A percentile compares a stretch with the other conserved stretches of the same genome.
These are phyloP conservation scores for Camponotus floridanus DNA, from an alignment of 1,140 invertebrate species.

Conservation along the genomic window DNA sequence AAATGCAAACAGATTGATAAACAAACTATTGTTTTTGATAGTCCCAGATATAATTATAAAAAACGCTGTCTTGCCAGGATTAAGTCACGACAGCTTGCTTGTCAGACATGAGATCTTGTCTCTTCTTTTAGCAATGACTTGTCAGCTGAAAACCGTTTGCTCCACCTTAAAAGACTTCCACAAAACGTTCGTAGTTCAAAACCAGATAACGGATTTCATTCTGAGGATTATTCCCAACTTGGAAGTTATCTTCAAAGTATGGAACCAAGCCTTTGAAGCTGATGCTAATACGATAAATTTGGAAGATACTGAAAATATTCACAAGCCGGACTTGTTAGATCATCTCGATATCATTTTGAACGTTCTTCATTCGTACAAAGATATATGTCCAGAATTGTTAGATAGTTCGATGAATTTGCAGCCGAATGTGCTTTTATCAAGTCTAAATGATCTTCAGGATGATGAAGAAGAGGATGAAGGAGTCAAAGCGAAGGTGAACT, in stretches of 20 bases:
- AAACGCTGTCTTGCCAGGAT: conserved; percentile 73
- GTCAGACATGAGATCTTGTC: conserved; percentile 78
- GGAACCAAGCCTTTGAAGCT: conserved; percentile 82
- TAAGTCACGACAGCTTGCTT: conserved; percentile 74
- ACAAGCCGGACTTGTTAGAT: conserved; percentile 76
- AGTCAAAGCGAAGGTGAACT: conserved; percentile 77
- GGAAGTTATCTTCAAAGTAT: conserved; percentile 84
- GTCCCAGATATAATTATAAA: conserved; percentile 79
- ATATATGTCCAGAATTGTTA: conserved; percentile 86
- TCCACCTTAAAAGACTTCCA: conserved; percentile 62
- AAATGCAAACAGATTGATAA: conserved; percentile 76
- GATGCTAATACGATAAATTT: conserved; percentile 69
- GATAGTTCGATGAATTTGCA: conserved; percentile 79
- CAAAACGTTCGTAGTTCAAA: background rate
- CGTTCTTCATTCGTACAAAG: conserved; percentile 87
- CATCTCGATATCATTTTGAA: conserved; percentile 86
- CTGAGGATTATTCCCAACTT: conserved; percentile 86
- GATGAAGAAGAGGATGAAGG: conserved; percentile 54
- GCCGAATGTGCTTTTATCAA: conserved; percentile 75
- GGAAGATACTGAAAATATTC: conserved; percentile 72
- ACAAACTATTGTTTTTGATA: conserved; percentile 74
- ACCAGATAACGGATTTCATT: conserved; percentile 37
- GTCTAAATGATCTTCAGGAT: conserved; percentile 72
- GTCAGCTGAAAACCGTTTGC: conserved; percentile 74
- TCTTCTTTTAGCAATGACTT: conserved; percentile 77